Evolutionary conservation across 2,113 vertebrate species (phyloP), one percentile per base, ranked within the genome.

Genomic region (Nannospalax galili): DNA sequence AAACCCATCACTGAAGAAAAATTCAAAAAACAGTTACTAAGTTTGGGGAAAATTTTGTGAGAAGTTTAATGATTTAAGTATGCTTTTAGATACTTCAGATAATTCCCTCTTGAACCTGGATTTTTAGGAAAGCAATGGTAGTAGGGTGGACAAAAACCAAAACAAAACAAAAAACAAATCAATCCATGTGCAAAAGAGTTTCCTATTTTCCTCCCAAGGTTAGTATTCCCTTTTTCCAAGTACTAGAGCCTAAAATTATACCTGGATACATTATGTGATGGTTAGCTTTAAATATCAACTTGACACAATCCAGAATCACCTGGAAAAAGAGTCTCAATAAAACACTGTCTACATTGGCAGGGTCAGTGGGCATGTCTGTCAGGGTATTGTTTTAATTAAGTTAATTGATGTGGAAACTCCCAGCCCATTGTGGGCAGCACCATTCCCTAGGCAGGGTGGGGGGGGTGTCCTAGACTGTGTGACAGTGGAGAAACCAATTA

Each of bases 1-100:
- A 42, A 98, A 96, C 0, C 99, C 99, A 64, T 99, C 99, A 56
- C 99, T 99, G 93, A 81, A 97, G 93, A 37, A 60, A 94, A 85
- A 93, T 62, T 48, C 20, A 95, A 95, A 60, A 90, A 93, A 85
- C 32, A 78, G 52, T 91, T 65, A 94, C 37, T 64, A 32, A 82
- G 60, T 35, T 80, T 72, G 40, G 52, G 42, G 20, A 6, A 95
- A 79, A 80, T 84, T 35, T 35, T 89, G n/a, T 84, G 52, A 91
- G 85, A 94, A 91, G 62, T 56, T n/a, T 93, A 69, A 64, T 37
- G n/a, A n/a, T 70, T 95, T 95, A 74, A 92, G 52, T 84, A 84
- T 45, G 42, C n/a, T 78, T 86, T 52, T 4, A 15, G 16, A 37
- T 56, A 10, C 24, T 42, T 42, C 48, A 28, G 22, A 4, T 35